Evolutionary conservation across 2,113 vertebrate species (phyloP), one percentile per base, ranked within the genome.

Genomic region (Tautogolabrus adspersus): DNA sequence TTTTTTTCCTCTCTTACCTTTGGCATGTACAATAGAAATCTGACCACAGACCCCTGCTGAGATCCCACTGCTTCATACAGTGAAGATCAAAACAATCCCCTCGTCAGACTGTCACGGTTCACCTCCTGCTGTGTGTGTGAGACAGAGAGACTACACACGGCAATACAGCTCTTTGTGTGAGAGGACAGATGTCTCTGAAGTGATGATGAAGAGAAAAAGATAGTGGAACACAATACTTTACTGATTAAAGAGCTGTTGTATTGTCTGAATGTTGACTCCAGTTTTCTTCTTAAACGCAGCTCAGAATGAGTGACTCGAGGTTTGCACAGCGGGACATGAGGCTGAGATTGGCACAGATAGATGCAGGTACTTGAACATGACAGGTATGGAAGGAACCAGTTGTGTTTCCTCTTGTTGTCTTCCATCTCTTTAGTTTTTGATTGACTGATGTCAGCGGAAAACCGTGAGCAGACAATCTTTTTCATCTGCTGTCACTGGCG

Each of bases 381-480:
- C 23, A 44, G 58, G 22, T 26, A 23, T 10, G 10, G 15, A n/a
- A 23, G 54, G 56, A 10, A 21, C 6, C 0, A 16, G 0, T 18
- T n/a, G 15, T 11, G 30, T 52, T 26, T 37, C 19, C 38, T 55
- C 26, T 60, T 63, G 13, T 46, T 62, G 38, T 49, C 26, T 22
- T 23, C 18, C 22, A 1, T 42, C 30, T 37, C 49, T 67, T 72
- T 67, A 37, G n/a, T 30, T 19, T 40, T 8, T 68, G 63, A 77
- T 19, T 68, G 80, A 82, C 57, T 63, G 58, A 13, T 61, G 67
- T 72, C 26, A 71, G 60, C 61, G 46, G 55, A 71, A 6, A 62
- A 34, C 66, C 10, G 5, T 12, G 51, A 26, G 66, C 40, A 13
- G 23, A 70, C 52, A 56, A 34, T 44, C 26, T 62, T 38, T 47